Conservation (phyloP, 2,113 vertebrate genomes). For the Gadus macrocephalus region DNA sequence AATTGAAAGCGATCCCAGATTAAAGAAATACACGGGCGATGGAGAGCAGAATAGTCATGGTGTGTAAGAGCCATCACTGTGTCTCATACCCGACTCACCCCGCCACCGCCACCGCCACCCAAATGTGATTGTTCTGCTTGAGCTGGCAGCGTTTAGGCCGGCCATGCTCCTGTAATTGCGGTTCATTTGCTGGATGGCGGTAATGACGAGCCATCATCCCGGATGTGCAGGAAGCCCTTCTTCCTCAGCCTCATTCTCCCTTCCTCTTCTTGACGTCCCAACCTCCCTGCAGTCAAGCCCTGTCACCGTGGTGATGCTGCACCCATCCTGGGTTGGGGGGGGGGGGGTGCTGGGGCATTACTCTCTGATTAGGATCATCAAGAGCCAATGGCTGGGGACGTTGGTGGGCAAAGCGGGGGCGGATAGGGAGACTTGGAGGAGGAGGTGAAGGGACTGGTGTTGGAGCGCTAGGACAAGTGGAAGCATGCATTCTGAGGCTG, state of each 20-base stretch:
- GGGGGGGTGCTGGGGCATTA: neutral
- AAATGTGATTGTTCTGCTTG: slow-evolving; percentile 72
- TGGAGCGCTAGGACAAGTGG: too few species aligned
- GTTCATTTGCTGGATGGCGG: slow-evolving; percentile 64
- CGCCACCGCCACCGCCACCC: slow-evolving; percentile 8
- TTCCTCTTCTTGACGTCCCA: slow-evolving; percentile 42
- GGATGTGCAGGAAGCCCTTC: slow-evolving; percentile 49
- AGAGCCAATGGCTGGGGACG: neutral
- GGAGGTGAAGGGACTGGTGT: neutral
- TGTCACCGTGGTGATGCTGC: neutral
- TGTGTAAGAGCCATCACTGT: slow-evolving; percentile 40
- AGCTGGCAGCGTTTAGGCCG: slow-evolving; percentile 58
- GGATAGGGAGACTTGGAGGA: neutral
- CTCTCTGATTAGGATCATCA: neutral
- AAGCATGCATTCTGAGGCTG: neutral
- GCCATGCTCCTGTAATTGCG: slow-evolving; percentile 56
- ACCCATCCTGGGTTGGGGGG: too few species aligned
- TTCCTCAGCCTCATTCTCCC: slow-evolving; percentile 34
- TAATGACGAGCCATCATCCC: slow-evolving; percentile 56
- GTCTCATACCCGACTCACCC: slow-evolving; percentile 24
- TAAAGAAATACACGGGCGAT: slow-evolving; percentile 54
- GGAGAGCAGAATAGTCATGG: slow-evolving; percentile 55
- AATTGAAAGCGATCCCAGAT: slow-evolving; percentile 61
- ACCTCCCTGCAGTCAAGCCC: neutral
- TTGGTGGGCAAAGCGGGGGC: neutral